phyloP scores from a whole-genome alignment of 2,888 invertebrate genomes.

The Himalopsyche anomala region DNA sequence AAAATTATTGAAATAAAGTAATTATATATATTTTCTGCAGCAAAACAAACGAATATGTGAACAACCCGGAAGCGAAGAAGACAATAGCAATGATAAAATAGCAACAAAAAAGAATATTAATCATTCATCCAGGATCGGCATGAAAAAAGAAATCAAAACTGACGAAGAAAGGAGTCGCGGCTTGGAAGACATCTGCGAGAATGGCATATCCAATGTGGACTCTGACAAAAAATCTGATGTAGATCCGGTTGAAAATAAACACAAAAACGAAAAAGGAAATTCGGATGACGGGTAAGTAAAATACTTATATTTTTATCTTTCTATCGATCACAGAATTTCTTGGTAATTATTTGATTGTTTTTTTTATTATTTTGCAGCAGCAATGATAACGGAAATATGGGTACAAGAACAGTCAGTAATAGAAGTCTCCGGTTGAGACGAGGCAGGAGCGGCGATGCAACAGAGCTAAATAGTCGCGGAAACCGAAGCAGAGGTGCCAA shows the following conservation, averaged over 20 bases:
- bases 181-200: constrained; percentile 53
- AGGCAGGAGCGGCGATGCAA: constrained; percentile 51
- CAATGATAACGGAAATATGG: constrained; percentile 57
- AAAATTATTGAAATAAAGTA: neutral
- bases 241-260: constrained; percentile 64
- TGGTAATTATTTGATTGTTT: neutral
- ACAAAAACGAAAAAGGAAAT: constrained; percentile 64
- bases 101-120: constrained; percentile 47
- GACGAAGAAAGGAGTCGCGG: constrained; percentile 55
- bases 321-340: neutral
- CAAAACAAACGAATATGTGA: constrained; percentile 62
- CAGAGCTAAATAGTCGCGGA: constrained; percentile 66
- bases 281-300: constrained; percentile 57
- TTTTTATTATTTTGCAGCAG: constrained; percentile 27
- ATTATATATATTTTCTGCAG: constrained; percentile 33
- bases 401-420: constrained; percentile 49
- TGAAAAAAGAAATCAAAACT: constrained; percentile 72
- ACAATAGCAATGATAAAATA: constrained; percentile 52
- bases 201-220: constrained; percentile 56
- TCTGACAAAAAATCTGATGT: constrained; percentile 61
- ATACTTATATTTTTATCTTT: constrained; percentile 38
- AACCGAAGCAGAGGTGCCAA: constrained; percentile 68
- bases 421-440: constrained; percentile 57
- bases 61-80: constrained; percentile 55
- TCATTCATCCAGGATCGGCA: constrained; percentile 65